phyloP scores from a whole-genome alignment of 2,888 invertebrate genomes.

The Morpho helenor region DNA sequence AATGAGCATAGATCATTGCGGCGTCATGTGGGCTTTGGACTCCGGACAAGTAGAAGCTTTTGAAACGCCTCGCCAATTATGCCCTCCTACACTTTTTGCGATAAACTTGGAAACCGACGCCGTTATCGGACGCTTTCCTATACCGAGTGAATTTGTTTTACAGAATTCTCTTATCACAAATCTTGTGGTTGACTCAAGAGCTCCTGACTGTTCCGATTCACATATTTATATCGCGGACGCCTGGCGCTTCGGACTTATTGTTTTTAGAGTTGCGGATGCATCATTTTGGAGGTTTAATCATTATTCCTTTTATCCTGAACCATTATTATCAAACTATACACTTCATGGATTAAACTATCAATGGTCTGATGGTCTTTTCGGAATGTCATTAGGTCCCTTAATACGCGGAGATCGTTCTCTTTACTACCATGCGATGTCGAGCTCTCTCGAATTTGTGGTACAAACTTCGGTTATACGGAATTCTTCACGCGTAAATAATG shows the following conservation, averaged over 20 bases:
- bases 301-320: constrained; percentile 86
- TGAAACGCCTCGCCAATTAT: constrained; percentile 81
- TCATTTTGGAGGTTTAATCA: constrained; percentile 83
- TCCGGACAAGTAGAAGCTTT: constrained; percentile 87
- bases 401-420: constrained; percentile 80
- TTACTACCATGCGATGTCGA: constrained; percentile 91
- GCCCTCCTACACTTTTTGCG: constrained; percentile 86
- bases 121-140: constrained; percentile 79
- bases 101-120: constrained; percentile 84
- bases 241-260: constrained; percentile 82
- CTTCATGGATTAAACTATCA: constrained; percentile 87
- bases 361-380: constrained; percentile 90
- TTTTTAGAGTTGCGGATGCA: constrained; percentile 79
- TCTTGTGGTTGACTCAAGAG: constrained; percentile 82
- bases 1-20: constrained; percentile 87
- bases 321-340: constrained; percentile 85
- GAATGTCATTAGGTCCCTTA: constrained; percentile 83
- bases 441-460: constrained; percentile 87
- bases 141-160: constrained; percentile 83
- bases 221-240: constrained; percentile 85
- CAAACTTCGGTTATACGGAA: constrained; percentile 84
- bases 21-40: constrained; percentile 89
- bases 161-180: constrained; percentile 85
- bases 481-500: constrained; percentile 63
- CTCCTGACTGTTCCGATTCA: constrained; percentile 80